Evolutionary conservation across 1,140 invertebrate species (phyloP).

Genomic region (Formica exsecta): DNA sequence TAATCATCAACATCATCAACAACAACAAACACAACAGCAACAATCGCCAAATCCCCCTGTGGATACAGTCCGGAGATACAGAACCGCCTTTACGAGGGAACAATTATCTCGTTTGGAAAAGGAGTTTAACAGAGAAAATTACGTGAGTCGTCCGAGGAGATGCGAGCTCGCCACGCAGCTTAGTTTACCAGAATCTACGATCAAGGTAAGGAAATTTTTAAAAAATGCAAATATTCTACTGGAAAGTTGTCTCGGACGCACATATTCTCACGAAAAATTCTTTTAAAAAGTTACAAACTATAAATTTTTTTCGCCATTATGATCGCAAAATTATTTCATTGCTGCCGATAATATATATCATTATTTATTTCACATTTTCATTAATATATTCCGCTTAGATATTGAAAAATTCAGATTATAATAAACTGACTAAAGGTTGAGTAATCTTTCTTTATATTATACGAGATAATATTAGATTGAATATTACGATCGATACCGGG

Average conservation of each 20-base stretch:
- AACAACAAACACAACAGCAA: constrained; percentile 59
- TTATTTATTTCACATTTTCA: too few relatives aligned
- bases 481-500: neutral
- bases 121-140: constrained; percentile 99
- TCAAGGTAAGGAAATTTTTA: constrained; percentile 92
- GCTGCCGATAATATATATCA: too few relatives aligned
- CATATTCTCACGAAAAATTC: neutral
- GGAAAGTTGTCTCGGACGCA: neutral
- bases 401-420: neutral
- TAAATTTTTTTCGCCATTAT: neutral
- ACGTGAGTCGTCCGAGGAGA: constrained; percentile 97
- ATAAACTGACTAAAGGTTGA: neutral
- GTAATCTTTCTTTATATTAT: neutral
- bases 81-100: constrained; percentile 99
- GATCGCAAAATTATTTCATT: too few relatives aligned
- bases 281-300: neutral
- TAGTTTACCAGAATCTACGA: constrained; percentile 98
- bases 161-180: constrained; percentile 98
- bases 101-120: constrained; percentile 98
- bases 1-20: neutral
- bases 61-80: constrained; percentile 94
- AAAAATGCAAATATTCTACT: neutral
- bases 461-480: neutral
- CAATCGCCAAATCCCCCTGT: constrained; percentile 80
- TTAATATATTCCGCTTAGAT: neutral